phyloP scores from a whole-genome alignment of 2,888 invertebrate species.

The Zygothrica quintamaculata region DNA sequence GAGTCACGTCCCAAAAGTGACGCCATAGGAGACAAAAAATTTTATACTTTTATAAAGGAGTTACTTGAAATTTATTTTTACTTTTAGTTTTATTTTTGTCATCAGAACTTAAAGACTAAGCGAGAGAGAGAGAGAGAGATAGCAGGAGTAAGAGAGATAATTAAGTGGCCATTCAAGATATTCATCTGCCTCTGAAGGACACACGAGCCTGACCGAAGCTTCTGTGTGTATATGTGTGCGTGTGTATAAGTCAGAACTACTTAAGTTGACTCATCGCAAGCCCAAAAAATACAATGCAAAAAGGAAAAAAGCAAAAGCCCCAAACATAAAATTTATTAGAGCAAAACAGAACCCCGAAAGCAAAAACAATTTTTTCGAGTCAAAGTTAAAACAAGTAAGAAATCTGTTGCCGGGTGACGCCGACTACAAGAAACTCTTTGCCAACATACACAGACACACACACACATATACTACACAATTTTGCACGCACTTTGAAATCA shows the following conservation, averaged over 20 bases:
- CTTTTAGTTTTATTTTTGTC: background rate
- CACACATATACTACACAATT: no score
- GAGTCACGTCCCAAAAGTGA: constrained; percentile 64
- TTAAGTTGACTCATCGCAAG: constrained; percentile 58
- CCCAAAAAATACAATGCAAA: constrained; percentile 9
- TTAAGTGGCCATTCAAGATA: constrained; percentile 62
- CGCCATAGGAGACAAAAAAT: constrained; percentile 55
- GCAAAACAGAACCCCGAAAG: constrained; percentile 7
- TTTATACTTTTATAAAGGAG: constrained; percentile 15
- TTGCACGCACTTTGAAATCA: no score
- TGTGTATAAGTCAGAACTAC: constrained; percentile 60
- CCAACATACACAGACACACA: no score
- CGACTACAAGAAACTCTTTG: no score
- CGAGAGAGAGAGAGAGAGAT: no score
- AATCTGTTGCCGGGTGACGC: no score
- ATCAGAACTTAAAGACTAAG: constrained; percentile 9
- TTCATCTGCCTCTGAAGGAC: constrained; percentile 60
- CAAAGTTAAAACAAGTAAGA: constrained; percentile 7
- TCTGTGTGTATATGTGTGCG: no score
- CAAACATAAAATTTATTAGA: no score
- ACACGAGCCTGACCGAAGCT: constrained; percentile 24
- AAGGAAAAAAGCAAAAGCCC: no score
- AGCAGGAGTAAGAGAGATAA: no score
- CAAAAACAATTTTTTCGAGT: constrained; percentile 9
- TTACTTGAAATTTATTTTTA: constrained; percentile 15